These are phyloP conservation scores for Fukomys damarensis DNA, from an alignment of 2,113 vertebrate genomes.

Conservation along the genomic window DNA sequence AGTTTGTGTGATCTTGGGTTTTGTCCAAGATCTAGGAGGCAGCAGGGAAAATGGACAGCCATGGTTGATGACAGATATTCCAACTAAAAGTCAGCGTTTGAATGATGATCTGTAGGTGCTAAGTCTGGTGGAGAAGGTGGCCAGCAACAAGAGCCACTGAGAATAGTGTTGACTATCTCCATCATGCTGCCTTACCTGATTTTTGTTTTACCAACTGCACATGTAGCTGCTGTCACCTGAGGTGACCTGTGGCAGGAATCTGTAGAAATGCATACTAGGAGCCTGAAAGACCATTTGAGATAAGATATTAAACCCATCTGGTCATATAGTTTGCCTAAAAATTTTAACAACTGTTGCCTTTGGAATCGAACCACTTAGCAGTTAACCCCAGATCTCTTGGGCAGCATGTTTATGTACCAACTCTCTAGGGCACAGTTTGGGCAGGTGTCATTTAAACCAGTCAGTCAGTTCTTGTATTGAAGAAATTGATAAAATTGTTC, in stretches of 20 bases:
- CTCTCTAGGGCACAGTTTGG: neutral
- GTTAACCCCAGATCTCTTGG: neutral
- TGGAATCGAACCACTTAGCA: neutral
- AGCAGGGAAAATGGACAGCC: neutral
- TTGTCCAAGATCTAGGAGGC: neutral
- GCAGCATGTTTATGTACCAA: neutral
- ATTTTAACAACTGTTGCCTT: conserved; percentile 8
- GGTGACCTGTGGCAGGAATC: neutral
- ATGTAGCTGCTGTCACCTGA: neutral
- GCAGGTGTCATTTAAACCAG: neutral
- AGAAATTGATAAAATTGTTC: neutral
- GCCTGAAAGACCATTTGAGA: neutral
- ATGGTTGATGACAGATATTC: neutral
- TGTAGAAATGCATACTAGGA: neutral
- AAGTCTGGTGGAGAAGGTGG: neutral
- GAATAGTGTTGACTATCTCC: neutral
- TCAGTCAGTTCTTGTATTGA: neutral
- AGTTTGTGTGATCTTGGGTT: neutral
- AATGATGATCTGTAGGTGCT: neutral
- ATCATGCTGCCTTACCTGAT: neutral
- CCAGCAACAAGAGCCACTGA: neutral
- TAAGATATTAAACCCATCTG: neutral
- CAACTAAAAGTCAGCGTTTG: neutral
- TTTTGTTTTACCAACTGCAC: neutral
- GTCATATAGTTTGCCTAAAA: neutral